Conservation (phyloP, 2,113 vertebrate species). For the Atractosteus spatula region DNA sequence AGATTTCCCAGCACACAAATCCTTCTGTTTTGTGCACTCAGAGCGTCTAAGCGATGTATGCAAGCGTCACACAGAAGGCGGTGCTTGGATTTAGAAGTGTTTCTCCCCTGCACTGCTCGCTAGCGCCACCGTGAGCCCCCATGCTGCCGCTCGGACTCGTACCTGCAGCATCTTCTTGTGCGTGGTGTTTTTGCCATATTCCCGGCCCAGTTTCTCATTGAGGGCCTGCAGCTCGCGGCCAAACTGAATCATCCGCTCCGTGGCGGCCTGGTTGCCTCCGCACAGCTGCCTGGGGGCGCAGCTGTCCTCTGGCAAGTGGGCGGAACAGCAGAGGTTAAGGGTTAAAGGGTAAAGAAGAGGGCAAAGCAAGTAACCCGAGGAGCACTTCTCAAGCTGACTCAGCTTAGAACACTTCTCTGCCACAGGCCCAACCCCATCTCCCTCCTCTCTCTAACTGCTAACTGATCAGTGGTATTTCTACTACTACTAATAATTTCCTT, state of each 20-base stretch:
- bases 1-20: too few relatives aligned
- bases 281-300: conserved; percentile 86
- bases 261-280: conserved; percentile 92
- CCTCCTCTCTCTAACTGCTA: too few relatives aligned
- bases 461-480: too few relatives aligned
- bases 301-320: conserved; percentile 67
- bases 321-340: conserved; percentile 17
- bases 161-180: conserved; percentile 90
- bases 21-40: too few relatives aligned
- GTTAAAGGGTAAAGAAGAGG: not conserved
- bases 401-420: too few relatives aligned
- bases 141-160: not conserved
- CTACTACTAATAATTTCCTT: too few relatives aligned
- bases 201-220: conserved; percentile 87
- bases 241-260: conserved; percentile 96
- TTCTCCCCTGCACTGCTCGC: too few relatives aligned
- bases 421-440: too few relatives aligned
- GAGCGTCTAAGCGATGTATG: too few relatives aligned
- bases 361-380: not conserved
- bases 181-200: conserved; percentile 87
- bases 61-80: too few relatives aligned
- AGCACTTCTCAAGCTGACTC: too few relatives aligned
- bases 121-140: not conserved
- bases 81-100: not conserved
- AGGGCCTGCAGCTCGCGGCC: conserved; percentile 91